Evolutionary conservation across 2,797 vertebrate species (phyloP).

Genomic region (Prunella strophiata): DNA sequence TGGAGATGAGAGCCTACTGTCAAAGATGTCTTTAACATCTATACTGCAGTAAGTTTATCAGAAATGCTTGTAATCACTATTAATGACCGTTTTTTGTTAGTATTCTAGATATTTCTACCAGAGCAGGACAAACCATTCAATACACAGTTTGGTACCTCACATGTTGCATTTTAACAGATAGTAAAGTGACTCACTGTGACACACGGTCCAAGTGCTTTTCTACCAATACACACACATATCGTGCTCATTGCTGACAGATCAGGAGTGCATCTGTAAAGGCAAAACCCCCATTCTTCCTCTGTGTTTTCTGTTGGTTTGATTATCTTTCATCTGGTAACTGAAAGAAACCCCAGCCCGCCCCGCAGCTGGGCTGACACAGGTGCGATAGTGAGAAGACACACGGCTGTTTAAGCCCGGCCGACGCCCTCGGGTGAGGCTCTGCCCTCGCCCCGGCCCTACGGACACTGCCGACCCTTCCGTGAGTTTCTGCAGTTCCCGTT

Average conservation of each 20-base stretch:
- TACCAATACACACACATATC: neutral
- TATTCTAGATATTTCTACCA: neutral
- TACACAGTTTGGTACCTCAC: neutral
- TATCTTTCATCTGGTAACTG: neutral
- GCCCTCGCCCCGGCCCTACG: too few species aligned
- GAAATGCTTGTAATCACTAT: neutral
- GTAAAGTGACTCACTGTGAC: neutral
- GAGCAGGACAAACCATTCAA: neutral
- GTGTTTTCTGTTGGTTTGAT: too few species aligned
- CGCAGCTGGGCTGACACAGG: neutral
- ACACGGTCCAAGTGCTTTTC: accelerated
- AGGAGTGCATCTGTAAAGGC: neutral
- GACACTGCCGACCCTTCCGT: accelerated
- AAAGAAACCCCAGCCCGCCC: neutral
- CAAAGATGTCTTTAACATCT: neutral
- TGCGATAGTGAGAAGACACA: neutral
- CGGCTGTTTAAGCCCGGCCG: accelerated
- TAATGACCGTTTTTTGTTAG: neutral
- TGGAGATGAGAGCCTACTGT: neutral
- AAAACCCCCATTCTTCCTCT: neutral
- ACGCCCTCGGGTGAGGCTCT: neutral
- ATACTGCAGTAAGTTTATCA: neutral
- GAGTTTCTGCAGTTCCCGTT: neutral
- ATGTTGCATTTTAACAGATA: neutral
- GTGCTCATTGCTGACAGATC: accelerated